Percentiles rank a stretch among this genome's conserved stretches.
phyloP scores from a whole-genome alignment of 2,113 vertebrate genomes.

The Guaruba guarouba region DNA sequence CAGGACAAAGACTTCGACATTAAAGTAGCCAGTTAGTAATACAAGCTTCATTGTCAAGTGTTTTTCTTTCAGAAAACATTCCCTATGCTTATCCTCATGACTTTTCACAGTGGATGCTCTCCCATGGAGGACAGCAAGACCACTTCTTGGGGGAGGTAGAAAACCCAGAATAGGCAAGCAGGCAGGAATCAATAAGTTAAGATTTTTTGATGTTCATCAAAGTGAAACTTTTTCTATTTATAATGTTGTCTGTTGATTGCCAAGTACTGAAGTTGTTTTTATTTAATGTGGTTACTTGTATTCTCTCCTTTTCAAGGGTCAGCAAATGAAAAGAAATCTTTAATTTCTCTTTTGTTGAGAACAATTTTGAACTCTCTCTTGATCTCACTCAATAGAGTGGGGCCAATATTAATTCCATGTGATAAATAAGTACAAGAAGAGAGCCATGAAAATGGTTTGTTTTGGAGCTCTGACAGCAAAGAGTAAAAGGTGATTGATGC shows the following conservation, averaged over 20 bases:
- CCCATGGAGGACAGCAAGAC: neutral
- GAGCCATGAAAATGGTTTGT: neutral
- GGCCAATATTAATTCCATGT: constrained; percentile 13
- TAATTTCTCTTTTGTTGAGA: constrained; percentile 12
- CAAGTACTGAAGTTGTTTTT: neutral
- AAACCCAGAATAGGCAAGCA: neutral
- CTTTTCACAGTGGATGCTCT: neutral
- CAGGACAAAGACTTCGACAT: neutral
- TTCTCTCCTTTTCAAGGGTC: neutral
- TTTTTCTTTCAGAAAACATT: neutral
- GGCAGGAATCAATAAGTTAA: neutral
- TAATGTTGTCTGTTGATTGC: neutral
- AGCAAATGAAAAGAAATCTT: neutral
- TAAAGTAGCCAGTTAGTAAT: neutral
- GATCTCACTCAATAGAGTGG: neutral
- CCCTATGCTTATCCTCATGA: neutral
- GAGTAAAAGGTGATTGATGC: neutral
- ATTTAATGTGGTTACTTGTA: neutral
- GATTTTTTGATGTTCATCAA: neutral
- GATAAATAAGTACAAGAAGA: constrained; percentile 15
- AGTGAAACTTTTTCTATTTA: neutral
- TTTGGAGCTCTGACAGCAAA: neutral
- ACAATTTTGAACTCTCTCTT: neutral
- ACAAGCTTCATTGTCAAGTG: neutral
- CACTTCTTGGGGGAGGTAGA: neutral